phyloP scores from a whole-genome alignment of 2,113 vertebrate genomes.

The Eclectus roratus region DNA sequence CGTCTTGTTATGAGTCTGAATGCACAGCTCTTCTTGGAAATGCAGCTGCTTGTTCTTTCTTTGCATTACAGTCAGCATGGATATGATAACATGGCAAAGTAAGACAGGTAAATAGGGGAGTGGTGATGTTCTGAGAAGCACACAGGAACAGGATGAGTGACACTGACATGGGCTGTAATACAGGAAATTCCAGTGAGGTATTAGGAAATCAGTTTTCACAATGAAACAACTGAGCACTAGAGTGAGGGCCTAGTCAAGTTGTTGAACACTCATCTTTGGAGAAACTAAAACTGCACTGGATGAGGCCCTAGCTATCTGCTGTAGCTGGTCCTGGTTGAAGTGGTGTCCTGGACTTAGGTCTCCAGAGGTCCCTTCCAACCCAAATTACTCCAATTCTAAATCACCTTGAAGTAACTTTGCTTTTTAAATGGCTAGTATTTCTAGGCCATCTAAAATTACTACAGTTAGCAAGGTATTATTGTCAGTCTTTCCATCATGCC shows the following conservation, averaged over 20 bases:
- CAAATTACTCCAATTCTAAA: not conserved
- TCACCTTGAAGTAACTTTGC: not conserved
- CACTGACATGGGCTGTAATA: not conserved
- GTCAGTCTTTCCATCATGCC: not conserved
- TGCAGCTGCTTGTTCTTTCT: not conserved
- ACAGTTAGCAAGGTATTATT: not conserved
- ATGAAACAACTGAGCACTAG: not conserved
- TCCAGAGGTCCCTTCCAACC: not conserved
- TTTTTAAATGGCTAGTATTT: not conserved
- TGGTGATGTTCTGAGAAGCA: not conserved
- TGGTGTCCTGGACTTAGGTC: not conserved
- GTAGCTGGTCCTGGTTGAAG: not conserved
- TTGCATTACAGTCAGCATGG: not conserved
- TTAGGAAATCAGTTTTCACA: not conserved
- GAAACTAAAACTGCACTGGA: not conserved
- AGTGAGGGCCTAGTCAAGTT: not conserved
- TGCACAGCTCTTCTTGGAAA: not conserved
- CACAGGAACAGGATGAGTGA: not conserved
- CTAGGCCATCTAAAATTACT: not conserved
- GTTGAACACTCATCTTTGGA: not conserved
- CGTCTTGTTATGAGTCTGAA: rapidly evolving
- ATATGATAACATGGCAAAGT: not conserved
- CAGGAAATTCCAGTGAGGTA: slow-evolving; percentile 32
- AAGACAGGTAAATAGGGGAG: not conserved
- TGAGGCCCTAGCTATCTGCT: not conserved